Conservation (phyloP, 2,797 vertebrate species). For the Scolopax rusticola region DNA sequence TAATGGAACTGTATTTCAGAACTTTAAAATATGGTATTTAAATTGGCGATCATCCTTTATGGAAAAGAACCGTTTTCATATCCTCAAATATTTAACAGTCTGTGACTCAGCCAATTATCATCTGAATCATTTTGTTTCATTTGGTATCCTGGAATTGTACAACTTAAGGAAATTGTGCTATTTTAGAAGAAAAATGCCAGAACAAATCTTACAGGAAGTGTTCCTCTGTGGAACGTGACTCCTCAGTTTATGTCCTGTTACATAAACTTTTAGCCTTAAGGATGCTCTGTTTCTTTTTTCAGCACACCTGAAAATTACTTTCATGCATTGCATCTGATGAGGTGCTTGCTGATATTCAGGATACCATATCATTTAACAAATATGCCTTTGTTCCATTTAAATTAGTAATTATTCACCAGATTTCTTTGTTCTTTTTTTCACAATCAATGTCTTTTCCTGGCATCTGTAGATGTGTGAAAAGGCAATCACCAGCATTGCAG, state of each 20-base stretch:
- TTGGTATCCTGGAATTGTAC: neutral
- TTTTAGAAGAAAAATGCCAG: neutral
- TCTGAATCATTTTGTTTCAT: conserved; percentile 12
- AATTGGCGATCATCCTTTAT: neutral
- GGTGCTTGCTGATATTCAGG: neutral
- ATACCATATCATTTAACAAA: neutral
- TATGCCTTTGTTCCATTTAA: neutral
- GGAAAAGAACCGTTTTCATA: neutral
- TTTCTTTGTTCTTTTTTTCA: neutral
- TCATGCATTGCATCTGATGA: neutral
- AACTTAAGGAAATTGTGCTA: neutral
- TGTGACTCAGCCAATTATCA: conserved; percentile 17
- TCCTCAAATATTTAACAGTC: conserved; percentile 1
- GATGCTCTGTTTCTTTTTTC: neutral
- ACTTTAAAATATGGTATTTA: neutral
- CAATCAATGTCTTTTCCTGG: neutral
- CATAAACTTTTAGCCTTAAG: neutral
- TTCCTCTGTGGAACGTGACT: neutral
- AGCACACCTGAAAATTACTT: neutral
- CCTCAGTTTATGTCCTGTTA: neutral
- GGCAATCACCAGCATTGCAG: neutral
- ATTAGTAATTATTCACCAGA: neutral
- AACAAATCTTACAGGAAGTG: neutral
- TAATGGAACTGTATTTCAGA: neutral
- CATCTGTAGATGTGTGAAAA: neutral